Base-by-base conservation (phyloP, 2,113 vertebrate genomes). In the Ictalurus furcatus region DNA sequence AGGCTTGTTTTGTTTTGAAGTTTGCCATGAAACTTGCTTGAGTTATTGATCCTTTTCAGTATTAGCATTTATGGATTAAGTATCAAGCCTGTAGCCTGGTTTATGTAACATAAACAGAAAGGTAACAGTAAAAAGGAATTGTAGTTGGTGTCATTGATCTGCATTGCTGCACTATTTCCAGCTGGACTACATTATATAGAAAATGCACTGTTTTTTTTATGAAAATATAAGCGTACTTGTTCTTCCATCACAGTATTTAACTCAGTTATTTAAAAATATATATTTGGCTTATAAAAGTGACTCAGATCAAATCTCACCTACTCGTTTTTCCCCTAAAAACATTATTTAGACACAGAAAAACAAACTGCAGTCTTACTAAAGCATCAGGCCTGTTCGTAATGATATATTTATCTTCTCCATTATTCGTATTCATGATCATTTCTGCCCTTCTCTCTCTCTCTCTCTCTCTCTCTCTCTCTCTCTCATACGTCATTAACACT, bases 21-120 rank as follows among this genome's bases (percentile, higher is more conserved):
- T 89, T 89, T 79, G 61, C 65, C 84, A 80, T 56, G 52, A 69
- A 89, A 89, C 88, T 58, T 81, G 61, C 84, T 85, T 14, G 48
- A 81, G 79, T 59, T 85, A 86, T 85, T 71, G 88, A 86, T 89
- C 61, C 11, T 23, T n/a, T 69, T 4, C 84, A 30, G 74, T 79
- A 67, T 79, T 54, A 79, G 61, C 65, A 78, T 89, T 80, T 89
- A 80, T 78, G 65, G 88, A 63, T 69, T 58, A 44, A 69, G 59
- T 21, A 56, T 78, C 52, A 54, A 67, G 28, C 34, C 28, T 56
- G 52, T 67, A 58, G 48, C 52, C 17, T 34, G 59, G 30, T 89
- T 89, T 89, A 37, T 73, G 56, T 58, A 69, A 54, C 52, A 73
- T 73, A 30, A 56, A 44, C 82, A 63, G 48, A 84, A 87, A 81